phyloP scores from a whole-genome alignment of 1,140 invertebrate species.

The Drosophila kikkawai region DNA sequence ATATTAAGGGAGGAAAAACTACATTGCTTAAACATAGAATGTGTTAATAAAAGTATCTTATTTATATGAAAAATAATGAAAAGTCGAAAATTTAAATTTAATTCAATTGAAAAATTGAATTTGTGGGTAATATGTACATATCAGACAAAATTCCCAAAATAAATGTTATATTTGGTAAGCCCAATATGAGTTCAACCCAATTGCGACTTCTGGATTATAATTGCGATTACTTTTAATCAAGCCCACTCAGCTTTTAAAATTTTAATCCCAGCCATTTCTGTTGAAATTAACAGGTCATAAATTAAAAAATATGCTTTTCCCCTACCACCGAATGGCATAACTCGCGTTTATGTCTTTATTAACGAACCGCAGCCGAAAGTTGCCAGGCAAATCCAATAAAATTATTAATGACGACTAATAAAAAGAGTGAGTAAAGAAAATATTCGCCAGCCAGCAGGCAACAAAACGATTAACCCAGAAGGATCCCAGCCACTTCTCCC shows the following conservation, averaged over 20 bases:
- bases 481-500: constrained; percentile 12
- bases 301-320: constrained; percentile 15
- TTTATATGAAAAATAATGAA: not conserved
- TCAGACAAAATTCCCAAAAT: not conserved
- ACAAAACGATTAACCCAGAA: constrained; percentile 76
- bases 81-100: no score
- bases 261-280: not conserved
- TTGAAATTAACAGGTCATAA: constrained; percentile 19
- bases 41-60: not conserved
- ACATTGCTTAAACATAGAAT: not conserved
- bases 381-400: constrained; percentile 63
- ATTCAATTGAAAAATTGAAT: no score
- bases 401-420: constrained; percentile 75
- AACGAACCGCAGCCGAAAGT: constrained; percentile 64
- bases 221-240: not conserved
- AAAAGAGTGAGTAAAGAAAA: constrained; percentile 50
- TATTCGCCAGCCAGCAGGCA: constrained; percentile 53
- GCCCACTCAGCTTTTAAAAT: not conserved
- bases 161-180: no score
- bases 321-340: constrained; percentile 20
- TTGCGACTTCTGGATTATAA: not conserved
- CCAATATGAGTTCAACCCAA: not conserved
- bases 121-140: no score
- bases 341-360: constrained; percentile 72
- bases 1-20: not conserved